A percentile compares a stretch with the other conserved stretches of the same genome.
Evolutionary conservation across 2,113 vertebrate genomes (phyloP).

Genomic region (Phaethon lepturus): DNA sequence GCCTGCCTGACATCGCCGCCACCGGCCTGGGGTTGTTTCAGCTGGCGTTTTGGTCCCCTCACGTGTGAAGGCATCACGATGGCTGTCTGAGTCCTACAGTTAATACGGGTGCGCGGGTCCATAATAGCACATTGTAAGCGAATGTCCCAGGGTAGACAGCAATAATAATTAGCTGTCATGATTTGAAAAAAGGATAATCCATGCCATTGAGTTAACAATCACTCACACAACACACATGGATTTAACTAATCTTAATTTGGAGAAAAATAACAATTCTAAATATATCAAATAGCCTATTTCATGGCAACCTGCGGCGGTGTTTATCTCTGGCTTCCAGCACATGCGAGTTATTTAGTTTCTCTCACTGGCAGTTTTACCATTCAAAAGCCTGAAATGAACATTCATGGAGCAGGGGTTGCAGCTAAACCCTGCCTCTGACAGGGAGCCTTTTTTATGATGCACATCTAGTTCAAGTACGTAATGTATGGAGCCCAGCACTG

Average conservation of each 20-base stretch:
- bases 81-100: conserved; percentile 50
- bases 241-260: conserved; percentile 83
- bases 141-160: conserved; percentile 70
- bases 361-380: conserved; percentile 70
- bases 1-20: rapidly evolving
- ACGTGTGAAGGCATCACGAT: background rate
- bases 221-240: conserved; percentile 75
- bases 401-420: conserved; percentile 54
- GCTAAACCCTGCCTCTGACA: conserved; percentile 60
- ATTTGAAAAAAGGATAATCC: conserved; percentile 79
- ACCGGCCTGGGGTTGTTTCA: background rate
- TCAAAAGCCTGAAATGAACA: conserved; percentile 67
- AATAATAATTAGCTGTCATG: conserved; percentile 82
- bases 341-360: conserved; percentile 67
- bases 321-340: conserved; percentile 78
- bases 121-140: conserved; percentile 64
- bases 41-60: background rate
- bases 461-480: conserved; percentile 10
- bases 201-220: conserved; percentile 76
- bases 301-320: conserved; percentile 71
- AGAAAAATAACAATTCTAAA: conserved; percentile 83
- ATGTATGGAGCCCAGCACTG: background rate
- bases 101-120: conserved; percentile 59
- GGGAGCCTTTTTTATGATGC: conserved; percentile 35
- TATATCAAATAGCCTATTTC: conserved; percentile 75